Percentiles rank a stretch among this genome's conserved stretches.
phyloP scores from a whole-genome alignment of 2,888 invertebrate species.

The Crocallis elinguaria region DNA sequence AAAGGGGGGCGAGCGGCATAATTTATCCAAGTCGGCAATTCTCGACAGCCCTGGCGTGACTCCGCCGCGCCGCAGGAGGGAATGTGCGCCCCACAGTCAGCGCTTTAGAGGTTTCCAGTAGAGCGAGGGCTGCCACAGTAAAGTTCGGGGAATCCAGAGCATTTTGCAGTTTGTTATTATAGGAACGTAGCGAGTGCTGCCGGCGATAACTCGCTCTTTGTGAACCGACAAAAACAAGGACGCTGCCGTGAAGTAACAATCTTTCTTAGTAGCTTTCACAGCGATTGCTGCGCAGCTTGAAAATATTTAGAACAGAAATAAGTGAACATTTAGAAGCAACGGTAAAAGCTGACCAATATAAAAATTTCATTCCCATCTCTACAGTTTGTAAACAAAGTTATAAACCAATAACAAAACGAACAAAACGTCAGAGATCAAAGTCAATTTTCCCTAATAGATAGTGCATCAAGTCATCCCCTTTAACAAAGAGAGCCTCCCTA shows the following conservation, averaged over 20 bases:
- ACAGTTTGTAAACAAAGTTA: neutral
- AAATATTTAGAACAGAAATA: neutral
- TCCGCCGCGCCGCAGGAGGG: conserved; percentile 68
- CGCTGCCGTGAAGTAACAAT: conserved; percentile 30
- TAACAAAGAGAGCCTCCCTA: conserved; percentile 50
- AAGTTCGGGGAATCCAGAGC: conserved; percentile 79
- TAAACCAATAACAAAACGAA: neutral
- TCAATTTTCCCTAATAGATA: conserved; percentile 25
- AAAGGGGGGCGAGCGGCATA: conserved; percentile 73
- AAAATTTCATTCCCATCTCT: neutral
- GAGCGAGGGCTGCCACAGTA: conserved; percentile 67
- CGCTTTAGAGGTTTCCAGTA: conserved; percentile 77
- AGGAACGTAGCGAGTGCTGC: conserved; percentile 60
- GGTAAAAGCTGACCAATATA: neutral
- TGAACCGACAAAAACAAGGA: conserved; percentile 63
- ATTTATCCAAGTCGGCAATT: conserved; percentile 77
- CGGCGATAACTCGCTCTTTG: conserved; percentile 71
- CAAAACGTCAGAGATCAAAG: conserved; percentile 19
- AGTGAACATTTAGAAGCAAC: neutral
- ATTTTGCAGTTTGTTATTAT: conserved; percentile 81
- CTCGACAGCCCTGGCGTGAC: conserved; percentile 76
- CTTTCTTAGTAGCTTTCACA: conserved; percentile 19
- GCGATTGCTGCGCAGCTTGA: neutral
- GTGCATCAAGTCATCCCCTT: conserved; percentile 24
- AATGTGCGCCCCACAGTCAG: conserved; percentile 76